Evolutionary conservation across 1,140 invertebrate genomes (phyloP), one percentile per base, ranked within the genome.

Genomic region (Rhagoletis pomonella): DNA sequence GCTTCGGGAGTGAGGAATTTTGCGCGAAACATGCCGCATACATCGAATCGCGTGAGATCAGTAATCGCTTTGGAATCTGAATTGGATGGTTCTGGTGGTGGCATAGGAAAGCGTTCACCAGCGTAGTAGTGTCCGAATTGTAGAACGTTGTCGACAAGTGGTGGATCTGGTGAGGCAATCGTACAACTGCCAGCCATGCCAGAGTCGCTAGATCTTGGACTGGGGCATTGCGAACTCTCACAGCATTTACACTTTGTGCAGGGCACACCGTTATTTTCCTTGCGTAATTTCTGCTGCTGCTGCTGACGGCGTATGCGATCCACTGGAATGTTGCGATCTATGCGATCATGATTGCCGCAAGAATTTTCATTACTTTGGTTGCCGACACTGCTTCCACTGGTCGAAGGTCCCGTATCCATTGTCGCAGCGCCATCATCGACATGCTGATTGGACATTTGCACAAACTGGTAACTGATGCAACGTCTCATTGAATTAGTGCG

Each of bases 151-250:
- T 91, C 91, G 90, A 93, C 91, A 17, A 94, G 81, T 88, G 93
- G 87, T 93, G 93, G 93, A 90, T 96, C 95, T 2, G 95, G 95
- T 2, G 96, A 96, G 17, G 95, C 94, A 84, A 96, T 93, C 60
- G 95, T 96, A 90, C 95, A 97, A 91, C 96, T 97, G 44, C 97
- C 97, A 3, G 96, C 97, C 93, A 97, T 96, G 29, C 97, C 97
- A 1, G 91, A 93, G 84, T 97, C 97, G 6, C 96, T 97, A 4
- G 97, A 97, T 47, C 95, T 92, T 0, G 95, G 95, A 91, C 95
- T 96, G 19, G 95, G 94, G 88, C 94, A 95, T 86, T 94, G 90
- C 5, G 94, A 95, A 87, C 94, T 94, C 87, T 95, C 94, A 88
- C 95, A 95, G 90, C 95, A 95, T 88, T 94, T 93, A 89, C 95